phyloP scores from a whole-genome alignment of 1,140 invertebrate genomes.

The Physella acuta region DNA sequence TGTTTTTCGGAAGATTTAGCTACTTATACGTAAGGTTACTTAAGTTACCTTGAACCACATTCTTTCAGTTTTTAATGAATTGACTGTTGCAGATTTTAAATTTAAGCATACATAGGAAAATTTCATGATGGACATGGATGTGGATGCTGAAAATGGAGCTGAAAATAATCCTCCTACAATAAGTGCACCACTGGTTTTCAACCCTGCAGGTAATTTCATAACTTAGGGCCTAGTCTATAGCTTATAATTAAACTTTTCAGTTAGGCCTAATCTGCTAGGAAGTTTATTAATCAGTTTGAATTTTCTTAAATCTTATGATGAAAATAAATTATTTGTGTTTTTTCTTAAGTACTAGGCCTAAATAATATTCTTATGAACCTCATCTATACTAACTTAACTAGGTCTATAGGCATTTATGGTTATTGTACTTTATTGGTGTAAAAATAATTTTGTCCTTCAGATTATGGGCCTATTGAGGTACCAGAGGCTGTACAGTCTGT shows the following conservation, averaged over 20 bases:
- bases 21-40: neutral
- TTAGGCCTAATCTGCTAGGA: no score
- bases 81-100: neutral
- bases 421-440: neutral
- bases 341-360: neutral
- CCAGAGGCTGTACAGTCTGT: conserved; percentile 49
- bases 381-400: neutral
- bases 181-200: conserved; percentile 14
- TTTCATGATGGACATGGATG: neutral
- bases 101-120: neutral
- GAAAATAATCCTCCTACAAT: neutral
- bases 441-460: conserved; percentile 36
- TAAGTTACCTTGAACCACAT: neutral
- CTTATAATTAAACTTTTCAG: no score
- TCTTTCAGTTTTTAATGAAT: neutral
- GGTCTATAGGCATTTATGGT: neutral
- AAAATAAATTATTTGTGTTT: neutral
- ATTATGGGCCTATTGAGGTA: conserved; percentile 54
- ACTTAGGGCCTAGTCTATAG: neutral
- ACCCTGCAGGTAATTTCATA: conserved; percentile 12
- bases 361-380: neutral
- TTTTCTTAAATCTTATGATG: neutral
- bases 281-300: neutral
- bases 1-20: neutral
- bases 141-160: neutral